Evolutionary conservation across 2,888 invertebrate species (phyloP).

Genomic region (Drosophila paracracens): DNA sequence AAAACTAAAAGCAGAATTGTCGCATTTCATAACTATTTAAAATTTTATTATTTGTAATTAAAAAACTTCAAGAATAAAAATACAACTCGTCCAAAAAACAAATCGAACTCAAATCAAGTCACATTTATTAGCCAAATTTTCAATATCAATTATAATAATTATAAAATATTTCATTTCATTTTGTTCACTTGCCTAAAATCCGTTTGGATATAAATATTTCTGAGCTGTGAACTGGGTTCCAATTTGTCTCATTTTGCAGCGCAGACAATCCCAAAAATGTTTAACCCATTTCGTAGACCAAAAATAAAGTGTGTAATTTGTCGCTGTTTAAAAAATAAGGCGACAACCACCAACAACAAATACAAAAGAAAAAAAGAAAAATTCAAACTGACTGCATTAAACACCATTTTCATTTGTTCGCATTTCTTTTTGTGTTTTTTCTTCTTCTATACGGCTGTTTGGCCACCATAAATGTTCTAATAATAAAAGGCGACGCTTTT

Average conservation of each 20-base stretch:
- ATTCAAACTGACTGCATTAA: slow-evolving; percentile 28
- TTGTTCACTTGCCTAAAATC: background rate
- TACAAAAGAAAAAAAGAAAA: background rate
- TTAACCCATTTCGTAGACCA: slow-evolving; percentile 49
- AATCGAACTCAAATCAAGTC: background rate
- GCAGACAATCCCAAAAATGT: slow-evolving; percentile 46
- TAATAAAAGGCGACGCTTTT: slow-evolving; percentile 59
- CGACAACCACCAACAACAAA: background rate
- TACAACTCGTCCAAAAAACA: background rate
- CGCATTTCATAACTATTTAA: no score
- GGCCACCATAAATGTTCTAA: slow-evolving; percentile 42
- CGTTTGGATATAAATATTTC: background rate
- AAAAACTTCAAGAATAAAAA: no score
- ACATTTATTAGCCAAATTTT: background rate
- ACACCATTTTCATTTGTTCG: slow-evolving; percentile 40
- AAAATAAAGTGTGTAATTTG: slow-evolving; percentile 55
- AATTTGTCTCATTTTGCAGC: slow-evolving; percentile 30
- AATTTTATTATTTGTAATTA: no score
- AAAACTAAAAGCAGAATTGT: background rate
- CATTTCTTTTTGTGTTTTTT: background rate
- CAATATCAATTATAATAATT: background rate
- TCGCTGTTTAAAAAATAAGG: slow-evolving; percentile 25
- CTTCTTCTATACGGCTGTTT: background rate
- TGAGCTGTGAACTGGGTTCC: slow-evolving; percentile 34
- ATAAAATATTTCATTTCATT: background rate